Evolutionary conservation across 2,888 invertebrate species (phyloP).

Genomic region (Lysandra bellargus): DNA sequence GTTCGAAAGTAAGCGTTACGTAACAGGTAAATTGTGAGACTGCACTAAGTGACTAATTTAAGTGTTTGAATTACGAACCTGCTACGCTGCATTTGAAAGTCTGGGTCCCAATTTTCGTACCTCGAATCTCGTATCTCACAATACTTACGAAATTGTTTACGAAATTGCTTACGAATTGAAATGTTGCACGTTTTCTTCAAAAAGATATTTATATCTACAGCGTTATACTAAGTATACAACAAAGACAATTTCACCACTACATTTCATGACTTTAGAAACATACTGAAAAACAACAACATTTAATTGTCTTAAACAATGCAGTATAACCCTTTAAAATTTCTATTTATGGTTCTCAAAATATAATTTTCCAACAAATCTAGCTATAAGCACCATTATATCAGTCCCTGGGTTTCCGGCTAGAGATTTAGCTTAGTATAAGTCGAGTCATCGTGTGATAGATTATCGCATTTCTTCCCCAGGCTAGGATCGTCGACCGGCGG

Average conservation of each 20-base stretch:
- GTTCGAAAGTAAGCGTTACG: constrained; percentile 6
- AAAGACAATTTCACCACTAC: no score
- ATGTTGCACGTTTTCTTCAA: no score
- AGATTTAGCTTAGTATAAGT: constrained; percentile 70
- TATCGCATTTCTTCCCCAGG: constrained; percentile 78
- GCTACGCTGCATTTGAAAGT: background rate
- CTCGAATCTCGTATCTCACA: background rate
- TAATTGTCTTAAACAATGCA: no score
- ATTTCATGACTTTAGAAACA: no score
- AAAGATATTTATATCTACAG: no score
- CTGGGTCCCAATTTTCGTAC: background rate
- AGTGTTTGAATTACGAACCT: constrained; percentile 2
- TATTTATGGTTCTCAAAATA: no score
- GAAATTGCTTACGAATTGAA: no score
- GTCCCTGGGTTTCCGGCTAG: background rate
- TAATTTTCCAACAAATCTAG: background rate
- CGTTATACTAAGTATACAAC: no score
- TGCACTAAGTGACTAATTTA: constrained; percentile 18
- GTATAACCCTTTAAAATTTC: no score
- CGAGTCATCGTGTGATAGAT: constrained; percentile 75
- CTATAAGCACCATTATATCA: background rate
- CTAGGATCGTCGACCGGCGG: constrained; percentile 76
- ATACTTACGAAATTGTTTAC: no score
- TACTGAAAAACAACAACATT: no score
- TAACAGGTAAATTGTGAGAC: constrained; percentile 16